A percentile compares a stretch with the other conserved stretches of the same genome.
These are phyloP conservation scores for Clupea harengus DNA, from an alignment of 2,113 vertebrate species.

Conservation along the genomic window DNA sequence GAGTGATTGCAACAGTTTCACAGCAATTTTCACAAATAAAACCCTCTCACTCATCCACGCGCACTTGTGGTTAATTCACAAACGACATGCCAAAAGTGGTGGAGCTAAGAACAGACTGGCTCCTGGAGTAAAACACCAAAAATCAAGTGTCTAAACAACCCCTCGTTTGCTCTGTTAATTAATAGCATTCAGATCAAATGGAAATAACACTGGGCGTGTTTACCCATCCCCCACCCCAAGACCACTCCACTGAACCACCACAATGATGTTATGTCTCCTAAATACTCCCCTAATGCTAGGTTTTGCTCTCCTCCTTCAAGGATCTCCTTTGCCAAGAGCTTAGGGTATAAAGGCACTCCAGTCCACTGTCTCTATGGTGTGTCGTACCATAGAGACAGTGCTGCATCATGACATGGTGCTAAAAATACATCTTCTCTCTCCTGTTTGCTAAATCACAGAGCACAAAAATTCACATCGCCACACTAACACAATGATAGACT, in stretches of 20 bases:
- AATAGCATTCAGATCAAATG: not conserved
- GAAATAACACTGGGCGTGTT: not conserved
- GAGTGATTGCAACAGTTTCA: not conserved
- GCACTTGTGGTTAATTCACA: not conserved
- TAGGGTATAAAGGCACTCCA: not conserved
- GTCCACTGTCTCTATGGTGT: not conserved
- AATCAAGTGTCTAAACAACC: not conserved
- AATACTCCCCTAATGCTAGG: not conserved
- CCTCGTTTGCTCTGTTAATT: not conserved
- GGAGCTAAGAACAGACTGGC: not conserved
- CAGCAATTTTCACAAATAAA: not conserved
- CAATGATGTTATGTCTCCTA: not conserved
- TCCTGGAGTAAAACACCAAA: not conserved
- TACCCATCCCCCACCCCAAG: not conserved
- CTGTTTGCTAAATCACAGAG: slow-evolving; percentile 36
- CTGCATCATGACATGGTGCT: slow-evolving; percentile 59
- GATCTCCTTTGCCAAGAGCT: not conserved
- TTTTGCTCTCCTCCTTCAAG: not conserved
- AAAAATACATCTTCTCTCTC: slow-evolving; percentile 62
- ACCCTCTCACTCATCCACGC: not conserved
- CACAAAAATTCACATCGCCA: slow-evolving; percentile 37
- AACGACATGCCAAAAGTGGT: not conserved
- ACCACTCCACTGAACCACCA: not conserved
- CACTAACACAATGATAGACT: not conserved
- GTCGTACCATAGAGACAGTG: slow-evolving; percentile 34